Base-by-base conservation (phyloP, 35 echinoderm and acorn worm genomes). In the Apostichopus japonicus region DNA sequence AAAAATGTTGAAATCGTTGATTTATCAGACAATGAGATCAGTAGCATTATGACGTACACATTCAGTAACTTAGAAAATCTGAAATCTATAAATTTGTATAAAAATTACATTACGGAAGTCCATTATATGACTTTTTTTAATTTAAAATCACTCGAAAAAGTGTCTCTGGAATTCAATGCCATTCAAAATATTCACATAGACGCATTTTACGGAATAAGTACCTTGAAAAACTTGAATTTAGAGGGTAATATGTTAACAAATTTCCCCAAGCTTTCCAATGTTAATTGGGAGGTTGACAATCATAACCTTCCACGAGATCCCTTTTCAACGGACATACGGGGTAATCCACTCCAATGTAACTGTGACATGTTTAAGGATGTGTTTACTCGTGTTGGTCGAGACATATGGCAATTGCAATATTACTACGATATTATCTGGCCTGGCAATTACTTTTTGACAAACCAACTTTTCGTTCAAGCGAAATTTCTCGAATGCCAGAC, bases 21-120 rank as follows among this genome's bases (percentile, higher is more conserved):
- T n/a, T n/a, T n/a, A n/a, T n/a, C n/a, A n/a, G 9, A 19, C 4
- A 86, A 86, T 86, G 83, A 86, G 14, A 86, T 86, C 10, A 56
- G 4, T 5, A 24, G 9, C 4, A 44, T 86, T 24, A 5, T 59
- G 15, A 24, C 0, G 1, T 86, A 86, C 54, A 86, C 55, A 10
- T 86, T 86, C 58, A 86, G 83, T 23, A 86, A 86, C 24, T 55
- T 86, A 24, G 14, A 15, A 17, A 17, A 17, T 10, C 58, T 86
- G 1, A 86, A 86, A 65, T 56, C 54, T 6, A 59, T 86, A 10
- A 16, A 86, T 86, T 59, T 86, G 16, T 24, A 55, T 24, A 24
- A 24, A 24, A 86, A 86, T 59, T 6, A 59, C 17, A 86, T 86
- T 5, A 15, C 14, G 8, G 21, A 23, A 5, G 22, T 86, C 4